Evolutionary conservation across 2,113 vertebrate species (phyloP), one percentile per base, ranked within the genome.

Genomic region (Coregonus clupeaformis): DNA sequence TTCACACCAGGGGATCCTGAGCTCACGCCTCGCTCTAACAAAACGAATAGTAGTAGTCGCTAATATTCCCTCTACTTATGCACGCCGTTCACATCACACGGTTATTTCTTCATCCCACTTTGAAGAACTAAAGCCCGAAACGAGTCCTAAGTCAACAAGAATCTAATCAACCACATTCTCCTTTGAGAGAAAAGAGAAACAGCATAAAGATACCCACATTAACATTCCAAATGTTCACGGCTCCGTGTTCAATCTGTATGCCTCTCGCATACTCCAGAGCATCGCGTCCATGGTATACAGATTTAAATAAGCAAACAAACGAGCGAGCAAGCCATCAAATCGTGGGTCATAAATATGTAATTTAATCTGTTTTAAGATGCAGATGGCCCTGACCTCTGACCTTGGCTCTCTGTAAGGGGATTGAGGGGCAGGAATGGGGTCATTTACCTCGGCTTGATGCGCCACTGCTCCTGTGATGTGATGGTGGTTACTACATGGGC

Each of bases 301-400:
- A 20, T 24, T 22, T 14, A 77, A 82, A 88, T 84, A 89, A 88
- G 87, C 82, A 89, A 86, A 85, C 85, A 87, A 84, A 77, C 68
- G 11, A 68, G 69, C 32, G 42, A 52, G 77, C 72, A 78, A 73
- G 80, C 68, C 76, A 77, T 74, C 73, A 77, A 72, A 59, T 60
- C 69, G 75, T 72, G 32, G 59, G 68, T 81, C 84, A 89, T 92
- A 80, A 88, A 89, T 91, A 88, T 88, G 85, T 84, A 80, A 90
- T 84, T 78, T 72, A 71, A 79, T 89, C 77, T 64, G 62, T 80
- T 87, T 82, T 65, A 84, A 77, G 84, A 89, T 84, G 80, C 78
- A 85, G 79, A 82, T 82, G 73, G 47, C 29, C 52, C 0, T 83
- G 83, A 84, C 79, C 85, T 88, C 84, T 83, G 77, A 73, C 84